phyloP scores from a whole-genome alignment of 1,140 invertebrate genomes.

The Dryas iulia region DNA sequence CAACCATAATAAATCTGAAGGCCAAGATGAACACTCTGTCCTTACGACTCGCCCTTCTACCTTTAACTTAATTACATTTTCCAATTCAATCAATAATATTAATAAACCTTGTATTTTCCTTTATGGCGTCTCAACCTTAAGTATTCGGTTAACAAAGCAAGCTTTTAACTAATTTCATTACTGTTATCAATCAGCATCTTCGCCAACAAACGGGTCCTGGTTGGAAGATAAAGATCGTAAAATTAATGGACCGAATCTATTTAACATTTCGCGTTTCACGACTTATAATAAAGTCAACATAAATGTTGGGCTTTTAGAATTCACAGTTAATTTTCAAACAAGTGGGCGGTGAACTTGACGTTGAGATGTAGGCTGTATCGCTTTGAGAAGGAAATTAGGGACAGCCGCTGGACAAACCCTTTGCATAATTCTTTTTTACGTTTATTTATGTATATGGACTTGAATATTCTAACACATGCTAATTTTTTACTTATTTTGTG shows the following conservation, averaged over 20 bases:
- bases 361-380: neutral
- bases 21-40: neutral
- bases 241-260: slow-evolving; percentile 20
- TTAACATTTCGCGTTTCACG: slow-evolving; percentile 19
- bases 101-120: neutral
- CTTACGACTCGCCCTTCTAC: neutral
- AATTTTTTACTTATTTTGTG: no score
- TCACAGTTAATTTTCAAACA: slow-evolving; percentile 17
- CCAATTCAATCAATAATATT: slow-evolving; percentile 3
- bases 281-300: slow-evolving; percentile 8
- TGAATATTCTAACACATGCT: no score
- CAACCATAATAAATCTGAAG: neutral
- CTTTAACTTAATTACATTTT: neutral
- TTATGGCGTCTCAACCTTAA: neutral
- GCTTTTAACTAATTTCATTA: slow-evolving; percentile 9
- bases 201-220: neutral
- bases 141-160: neutral
- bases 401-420: neutral
- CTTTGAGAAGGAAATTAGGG: slow-evolving; percentile 7
- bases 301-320: slow-evolving; percentile 22
- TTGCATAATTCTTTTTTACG: neutral
- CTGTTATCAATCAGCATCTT: slow-evolving; percentile 10
- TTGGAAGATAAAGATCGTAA: slow-evolving; percentile 26
- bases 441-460: neutral
- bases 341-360: neutral